Conservation (phyloP, 2,888 invertebrate genomes). For the Rhamnusium bicolor region DNA sequence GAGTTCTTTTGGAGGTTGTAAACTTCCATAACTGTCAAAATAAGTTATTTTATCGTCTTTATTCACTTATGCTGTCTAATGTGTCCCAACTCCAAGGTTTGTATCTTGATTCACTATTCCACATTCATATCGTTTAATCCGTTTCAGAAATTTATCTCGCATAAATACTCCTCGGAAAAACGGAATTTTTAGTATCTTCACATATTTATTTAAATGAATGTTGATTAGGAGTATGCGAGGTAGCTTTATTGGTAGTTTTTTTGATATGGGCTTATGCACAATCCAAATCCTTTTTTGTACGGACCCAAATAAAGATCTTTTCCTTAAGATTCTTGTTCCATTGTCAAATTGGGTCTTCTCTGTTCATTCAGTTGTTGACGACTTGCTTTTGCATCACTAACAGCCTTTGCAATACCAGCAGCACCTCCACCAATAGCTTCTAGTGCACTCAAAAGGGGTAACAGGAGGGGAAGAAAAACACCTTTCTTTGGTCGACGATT, state of each 20-base stretch:
- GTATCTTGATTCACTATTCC: conserved; percentile 1
- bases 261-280: background rate
- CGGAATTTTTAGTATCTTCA: background rate
- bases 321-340: conserved; percentile 1
- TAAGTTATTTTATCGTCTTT: background rate
- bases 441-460: background rate
- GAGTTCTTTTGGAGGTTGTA: conserved; percentile 5
- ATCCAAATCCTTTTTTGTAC: conserved; percentile 5
- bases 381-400: conserved; percentile 13
- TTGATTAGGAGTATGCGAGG: background rate
- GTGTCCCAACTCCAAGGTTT: background rate
- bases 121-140: conserved; percentile 1
- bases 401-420: conserved; percentile 10
- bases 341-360: background rate
- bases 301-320: background rate
- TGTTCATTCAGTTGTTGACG: background rate
- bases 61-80: background rate
- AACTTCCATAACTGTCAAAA: conserved; percentile 11
- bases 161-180: conserved; percentile 6
- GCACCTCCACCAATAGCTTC: background rate
- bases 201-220: conserved; percentile 1
- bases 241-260: conserved; percentile 14
- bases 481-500: background rate
- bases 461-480: conserved; percentile 7
- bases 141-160: background rate